Percentiles rank a stretch among this genome's conserved stretches.
Evolutionary conservation across 2,113 vertebrate genomes (phyloP).

Genomic region (Jaculus jaculus): DNA sequence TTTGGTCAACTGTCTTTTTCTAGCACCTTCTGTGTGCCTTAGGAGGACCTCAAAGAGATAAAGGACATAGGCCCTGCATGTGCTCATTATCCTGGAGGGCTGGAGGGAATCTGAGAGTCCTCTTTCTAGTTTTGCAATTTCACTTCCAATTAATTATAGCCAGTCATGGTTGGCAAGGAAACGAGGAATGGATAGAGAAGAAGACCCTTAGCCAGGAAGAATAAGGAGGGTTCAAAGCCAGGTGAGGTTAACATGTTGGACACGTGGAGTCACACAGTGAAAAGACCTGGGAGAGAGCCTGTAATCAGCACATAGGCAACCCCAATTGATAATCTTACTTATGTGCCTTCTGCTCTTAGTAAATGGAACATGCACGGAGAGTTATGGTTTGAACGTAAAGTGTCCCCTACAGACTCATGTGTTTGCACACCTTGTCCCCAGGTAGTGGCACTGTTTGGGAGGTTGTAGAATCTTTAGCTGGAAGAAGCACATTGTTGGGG

Average conservation of each 20-base stretch:
- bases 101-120: not conserved
- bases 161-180: not conserved
- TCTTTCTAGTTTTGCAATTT: not conserved
- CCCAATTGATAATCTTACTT: not conserved
- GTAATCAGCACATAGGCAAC: not conserved
- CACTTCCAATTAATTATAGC: not conserved
- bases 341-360: not conserved
- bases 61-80: not conserved
- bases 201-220: not conserved
- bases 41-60: not conserved
- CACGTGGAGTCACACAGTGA: not conserved
- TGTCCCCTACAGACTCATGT: not conserved
- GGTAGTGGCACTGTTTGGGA: not conserved
- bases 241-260: not conserved
- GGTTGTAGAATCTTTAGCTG: not conserved
- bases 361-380: not conserved
- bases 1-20: not conserved
- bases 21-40: not conserved
- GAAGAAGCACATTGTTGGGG: not conserved
- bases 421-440: not conserved
- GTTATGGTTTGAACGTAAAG: not conserved
- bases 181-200: not conserved
- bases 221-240: not conserved
- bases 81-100: not conserved
- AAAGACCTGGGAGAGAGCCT: not conserved